Percentiles rank a stretch among this genome's conserved stretches.
Evolutionary conservation across 2,888 invertebrate genomes (phyloP).

Genomic region (Ganaspis brasiliensis): DNA sequence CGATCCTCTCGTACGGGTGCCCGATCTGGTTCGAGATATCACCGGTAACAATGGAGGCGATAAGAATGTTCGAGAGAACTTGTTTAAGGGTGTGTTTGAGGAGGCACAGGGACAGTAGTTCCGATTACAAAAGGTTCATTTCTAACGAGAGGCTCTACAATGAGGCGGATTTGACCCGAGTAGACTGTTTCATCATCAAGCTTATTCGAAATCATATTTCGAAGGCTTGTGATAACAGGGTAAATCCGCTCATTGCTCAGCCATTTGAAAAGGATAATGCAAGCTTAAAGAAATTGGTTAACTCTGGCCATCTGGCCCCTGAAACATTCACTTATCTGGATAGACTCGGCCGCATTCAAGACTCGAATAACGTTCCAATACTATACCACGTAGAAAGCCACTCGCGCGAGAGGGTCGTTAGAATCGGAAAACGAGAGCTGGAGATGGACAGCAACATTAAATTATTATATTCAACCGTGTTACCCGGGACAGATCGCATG

Average conservation of each 20-base stretch:
- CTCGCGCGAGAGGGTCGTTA: too few relatives aligned
- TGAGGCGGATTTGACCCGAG: neutral
- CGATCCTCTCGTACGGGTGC: constrained; percentile 55
- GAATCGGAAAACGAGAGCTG: too few relatives aligned
- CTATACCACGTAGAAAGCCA: too few relatives aligned
- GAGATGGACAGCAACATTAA: too few relatives aligned
- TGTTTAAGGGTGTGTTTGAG: constrained; percentile 46
- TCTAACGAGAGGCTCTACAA: neutral
- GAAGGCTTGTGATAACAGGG: neutral
- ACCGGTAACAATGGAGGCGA: constrained; percentile 49
- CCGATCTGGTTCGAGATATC: constrained; percentile 49
- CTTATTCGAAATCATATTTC: neutral
- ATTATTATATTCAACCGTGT: too few relatives aligned
- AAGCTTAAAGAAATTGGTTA: too few relatives aligned
- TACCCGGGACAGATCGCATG: too few relatives aligned
- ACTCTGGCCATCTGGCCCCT: too few relatives aligned
- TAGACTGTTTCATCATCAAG: neutral
- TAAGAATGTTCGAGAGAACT: constrained; percentile 47
- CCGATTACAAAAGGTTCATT: neutral
- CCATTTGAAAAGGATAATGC: neutral
- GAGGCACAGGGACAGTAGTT: neutral
- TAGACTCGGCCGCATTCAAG: too few relatives aligned
- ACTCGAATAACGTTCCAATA: too few relatives aligned
- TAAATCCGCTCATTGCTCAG: neutral
- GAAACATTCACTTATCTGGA: too few relatives aligned